These are phyloP conservation scores for Cotesia congregata DNA, from an alignment of 2,888 invertebrate genomes.

Conservation along the genomic window DNA sequence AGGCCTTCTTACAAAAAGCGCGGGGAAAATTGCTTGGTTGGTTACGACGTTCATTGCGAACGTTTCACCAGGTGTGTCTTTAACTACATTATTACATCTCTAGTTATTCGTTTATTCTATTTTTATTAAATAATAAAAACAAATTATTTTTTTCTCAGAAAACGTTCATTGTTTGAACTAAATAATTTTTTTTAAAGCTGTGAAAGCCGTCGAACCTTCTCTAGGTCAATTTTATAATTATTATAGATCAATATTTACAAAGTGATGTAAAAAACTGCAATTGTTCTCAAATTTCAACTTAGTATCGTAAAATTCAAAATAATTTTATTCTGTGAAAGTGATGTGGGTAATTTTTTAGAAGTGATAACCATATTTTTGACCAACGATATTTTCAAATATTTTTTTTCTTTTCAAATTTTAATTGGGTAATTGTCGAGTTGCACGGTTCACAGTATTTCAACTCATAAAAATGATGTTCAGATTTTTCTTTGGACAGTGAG, in stretches of 20 bases:
- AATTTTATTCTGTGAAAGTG: too few relatives aligned
- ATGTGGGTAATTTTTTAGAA: too few relatives aligned
- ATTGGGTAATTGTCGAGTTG: too few relatives aligned
- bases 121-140: neutral
- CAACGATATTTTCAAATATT: too few relatives aligned
- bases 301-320: neutral
- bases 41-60: conserved; percentile 66
- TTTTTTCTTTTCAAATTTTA: too few relatives aligned
- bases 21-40: conserved; percentile 70
- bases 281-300: neutral
- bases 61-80: conserved; percentile 57
- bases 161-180: neutral
- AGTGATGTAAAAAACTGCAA: conserved; percentile 3
- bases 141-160: neutral
- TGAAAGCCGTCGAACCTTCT: neutral
- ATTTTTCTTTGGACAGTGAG: too few relatives aligned
- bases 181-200: neutral
- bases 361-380: too few relatives aligned
- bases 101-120: neutral
- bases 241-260: neutral
- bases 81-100: neutral
- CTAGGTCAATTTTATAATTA: conserved; percentile 2
- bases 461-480: too few relatives aligned
- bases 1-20: conserved; percentile 70
- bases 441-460: too few relatives aligned